phyloP scores from a whole-genome alignment of 2,888 invertebrate genomes.

The Arrhopalites spinosus region DNA sequence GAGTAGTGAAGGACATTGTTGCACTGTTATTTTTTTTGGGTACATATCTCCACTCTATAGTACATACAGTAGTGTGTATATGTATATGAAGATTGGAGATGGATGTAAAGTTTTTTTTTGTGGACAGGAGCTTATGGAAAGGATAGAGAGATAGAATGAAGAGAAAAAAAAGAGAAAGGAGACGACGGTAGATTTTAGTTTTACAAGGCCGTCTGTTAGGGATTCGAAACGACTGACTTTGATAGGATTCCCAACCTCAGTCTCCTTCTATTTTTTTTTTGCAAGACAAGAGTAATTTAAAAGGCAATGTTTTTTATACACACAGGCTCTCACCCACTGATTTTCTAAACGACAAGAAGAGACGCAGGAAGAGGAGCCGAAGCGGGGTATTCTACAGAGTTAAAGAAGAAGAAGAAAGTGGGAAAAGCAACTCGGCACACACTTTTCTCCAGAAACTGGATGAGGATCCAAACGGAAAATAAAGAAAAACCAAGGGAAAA shows the following conservation, averaged over 20 bases:
- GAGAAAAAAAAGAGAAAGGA: background rate
- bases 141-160: background rate
- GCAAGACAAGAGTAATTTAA: slow-evolving; percentile 19
- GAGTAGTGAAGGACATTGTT: too few relatives aligned
- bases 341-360: background rate
- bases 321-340: slow-evolving; percentile 15
- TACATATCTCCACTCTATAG: background rate
- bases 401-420: background rate
- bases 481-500: background rate
- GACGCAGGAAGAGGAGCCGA: background rate
- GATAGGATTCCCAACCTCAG: slow-evolving; percentile 28
- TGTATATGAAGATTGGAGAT: background rate
- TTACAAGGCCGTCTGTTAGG: background rate
- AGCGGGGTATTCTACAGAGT: background rate
- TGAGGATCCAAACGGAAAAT: background rate
- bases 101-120: background rate
- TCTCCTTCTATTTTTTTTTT: background rate
- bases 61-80: background rate
- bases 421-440: background rate
- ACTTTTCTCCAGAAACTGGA: background rate
- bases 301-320: slow-evolving; percentile 24
- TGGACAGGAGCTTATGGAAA: background rate
- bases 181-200: background rate
- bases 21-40: background rate
- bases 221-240: slow-evolving; percentile 19